Conservation (phyloP, 37 sponge, comb jelly and placozoan genomes). For the Beroe forskalii region DNA sequence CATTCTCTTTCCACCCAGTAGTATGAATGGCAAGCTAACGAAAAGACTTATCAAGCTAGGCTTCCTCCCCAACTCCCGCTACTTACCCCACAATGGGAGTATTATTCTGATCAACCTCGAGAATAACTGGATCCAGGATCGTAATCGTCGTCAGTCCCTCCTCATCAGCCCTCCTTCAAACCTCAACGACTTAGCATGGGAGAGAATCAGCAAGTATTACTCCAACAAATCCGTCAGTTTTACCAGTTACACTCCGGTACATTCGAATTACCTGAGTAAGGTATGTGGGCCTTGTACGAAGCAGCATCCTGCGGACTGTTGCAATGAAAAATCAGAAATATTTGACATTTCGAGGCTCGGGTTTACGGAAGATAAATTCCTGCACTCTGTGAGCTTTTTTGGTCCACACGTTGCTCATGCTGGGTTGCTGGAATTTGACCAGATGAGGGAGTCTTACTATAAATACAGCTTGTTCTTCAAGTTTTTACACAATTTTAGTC, state of each 20-base stretch:
- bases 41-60: conserved; percentile 9
- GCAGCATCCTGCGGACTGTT: neutral
- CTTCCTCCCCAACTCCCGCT: conserved; percentile 11
- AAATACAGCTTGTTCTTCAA: conserved; percentile 37
- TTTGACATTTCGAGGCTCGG: conserved; percentile 53
- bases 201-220: neutral
- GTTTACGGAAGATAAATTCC: conserved; percentile 31
- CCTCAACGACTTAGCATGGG: neutral
- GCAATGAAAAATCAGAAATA: neutral
- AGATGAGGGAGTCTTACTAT: conserved; percentile 14
- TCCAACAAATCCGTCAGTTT: conserved; percentile 43
- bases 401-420: conserved; percentile 29
- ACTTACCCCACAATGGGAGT: conserved; percentile 53
- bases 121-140: conserved; percentile 29
- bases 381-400: neutral
- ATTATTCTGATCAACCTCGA: conserved; percentile 18
- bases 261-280: conserved; percentile 30
- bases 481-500: neutral
- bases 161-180: neutral
- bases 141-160: conserved; percentile 12
- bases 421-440: conserved; percentile 46
- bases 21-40: conserved; percentile 17
- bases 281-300: neutral
- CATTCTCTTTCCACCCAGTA: no score
- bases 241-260: neutral